phyloP scores from a whole-genome alignment of 2,113 vertebrate species.

The Oryzias curvinotus region DNA sequence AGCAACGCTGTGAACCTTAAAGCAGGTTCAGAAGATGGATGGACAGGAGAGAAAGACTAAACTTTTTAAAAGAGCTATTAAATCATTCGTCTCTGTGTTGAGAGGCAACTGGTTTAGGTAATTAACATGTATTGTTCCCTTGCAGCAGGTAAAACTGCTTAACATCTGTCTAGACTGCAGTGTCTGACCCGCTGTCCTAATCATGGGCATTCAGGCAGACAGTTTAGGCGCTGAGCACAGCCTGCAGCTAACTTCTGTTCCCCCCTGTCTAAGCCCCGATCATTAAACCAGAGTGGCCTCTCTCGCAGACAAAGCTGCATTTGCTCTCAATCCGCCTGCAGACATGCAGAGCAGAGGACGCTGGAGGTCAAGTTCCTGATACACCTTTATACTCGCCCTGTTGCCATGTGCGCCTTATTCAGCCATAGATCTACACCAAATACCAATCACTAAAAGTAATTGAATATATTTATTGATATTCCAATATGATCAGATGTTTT shows the following conservation, averaged over 20 bases:
- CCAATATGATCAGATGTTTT: no score
- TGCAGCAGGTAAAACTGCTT: not conserved
- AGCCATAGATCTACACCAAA: no score
- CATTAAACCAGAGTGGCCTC: not conserved
- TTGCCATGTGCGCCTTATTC: no score
- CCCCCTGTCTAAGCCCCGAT: constrained; percentile 32
- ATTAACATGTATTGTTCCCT: not conserved
- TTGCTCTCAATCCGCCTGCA: constrained; percentile 46
- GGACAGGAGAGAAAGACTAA: no score
- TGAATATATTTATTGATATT: no score
- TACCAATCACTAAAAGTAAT: no score
- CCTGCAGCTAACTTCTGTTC: not conserved
- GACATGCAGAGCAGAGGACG: constrained; percentile 5
- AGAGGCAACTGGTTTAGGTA: not conserved
- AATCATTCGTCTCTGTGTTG: not conserved
- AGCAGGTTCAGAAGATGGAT: no score
- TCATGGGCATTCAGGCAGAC: constrained; percentile 1
- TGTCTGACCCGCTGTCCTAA: constrained; percentile 2
- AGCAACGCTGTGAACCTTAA: no score
- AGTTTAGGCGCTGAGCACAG: not conserved
- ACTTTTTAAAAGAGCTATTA: no score
- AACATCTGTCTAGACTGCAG: not conserved
- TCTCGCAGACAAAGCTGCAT: constrained; percentile 35
- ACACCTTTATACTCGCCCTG: no score
- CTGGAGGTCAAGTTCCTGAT: no score